Percentiles rank a stretch among this genome's conserved stretches.
These are phyloP conservation scores for Lepidocyrtinus sp. DNA, from an alignment of 2,888 invertebrate genomes.

Conservation along the genomic window DNA sequence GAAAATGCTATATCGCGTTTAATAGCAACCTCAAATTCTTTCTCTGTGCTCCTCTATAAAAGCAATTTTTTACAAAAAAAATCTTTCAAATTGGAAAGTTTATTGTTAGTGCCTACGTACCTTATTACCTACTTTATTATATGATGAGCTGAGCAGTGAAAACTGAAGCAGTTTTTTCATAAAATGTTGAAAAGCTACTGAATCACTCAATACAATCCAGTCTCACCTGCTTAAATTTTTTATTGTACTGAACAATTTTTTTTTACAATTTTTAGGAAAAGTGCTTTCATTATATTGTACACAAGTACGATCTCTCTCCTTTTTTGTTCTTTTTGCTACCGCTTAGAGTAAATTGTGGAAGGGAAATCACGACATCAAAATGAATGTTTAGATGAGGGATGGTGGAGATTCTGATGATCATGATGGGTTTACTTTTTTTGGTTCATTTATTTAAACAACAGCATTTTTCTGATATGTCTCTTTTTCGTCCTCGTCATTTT, in stretches of 20 bases:
- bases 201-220: conserved; percentile 37
- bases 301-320: conserved; percentile 7
- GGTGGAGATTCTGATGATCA: conserved; percentile 25
- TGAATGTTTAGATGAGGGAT: conserved; percentile 22
- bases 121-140: too few species aligned
- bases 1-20: too few species aligned
- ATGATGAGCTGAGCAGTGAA: conserved; percentile 10
- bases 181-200: conserved; percentile 11
- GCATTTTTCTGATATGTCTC: conserved; percentile 20
- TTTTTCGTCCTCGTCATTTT: conserved; percentile 34
- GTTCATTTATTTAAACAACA: conserved; percentile 48
- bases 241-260: neutral
- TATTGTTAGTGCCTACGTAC: conserved; percentile 15
- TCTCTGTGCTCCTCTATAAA: neutral
- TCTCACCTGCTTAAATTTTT: conserved; percentile 4
- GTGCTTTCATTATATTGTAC: conserved; percentile 35
- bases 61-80: conserved; percentile 30
- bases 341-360: conserved; percentile 14
- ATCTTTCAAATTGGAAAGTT: conserved; percentile 42
- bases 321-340: neutral
- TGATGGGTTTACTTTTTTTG: conserved; percentile 31
- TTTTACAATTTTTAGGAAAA: conserved; percentile 23
- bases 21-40: too few species aligned
- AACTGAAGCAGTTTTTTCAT: conserved; percentile 38
- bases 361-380: conserved; percentile 22